A percentile compares a stretch with the other conserved stretches of the same genome.
phyloP scores from a whole-genome alignment of 2,888 invertebrate genomes.

The Drosophila monieri region DNA sequence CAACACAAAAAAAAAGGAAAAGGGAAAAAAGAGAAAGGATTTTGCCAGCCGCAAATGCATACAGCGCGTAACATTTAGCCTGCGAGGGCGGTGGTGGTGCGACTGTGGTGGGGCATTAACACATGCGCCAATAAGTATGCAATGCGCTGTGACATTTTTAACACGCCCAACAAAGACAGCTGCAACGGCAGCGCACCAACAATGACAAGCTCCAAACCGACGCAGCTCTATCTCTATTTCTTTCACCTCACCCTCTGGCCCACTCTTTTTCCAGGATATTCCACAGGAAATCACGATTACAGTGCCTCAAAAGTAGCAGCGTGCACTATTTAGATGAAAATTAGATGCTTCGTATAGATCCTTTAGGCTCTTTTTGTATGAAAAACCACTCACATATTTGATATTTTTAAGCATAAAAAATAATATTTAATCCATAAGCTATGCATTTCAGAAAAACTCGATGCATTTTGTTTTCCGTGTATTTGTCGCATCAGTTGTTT shows the following conservation, averaged over 20 bases:
- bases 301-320: conserved; percentile 56
- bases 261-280: conserved; percentile 57
- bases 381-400: no score
- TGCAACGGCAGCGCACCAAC: conserved; percentile 31
- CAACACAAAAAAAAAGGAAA: conserved; percentile 24
- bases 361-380: no score
- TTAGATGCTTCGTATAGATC: not conserved
- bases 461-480: not conserved
- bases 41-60: conserved; percentile 71
- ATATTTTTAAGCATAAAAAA: not conserved
- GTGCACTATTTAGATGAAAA: conserved; percentile 13
- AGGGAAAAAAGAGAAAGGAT: conserved; percentile 59
- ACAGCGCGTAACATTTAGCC: conserved; percentile 74
- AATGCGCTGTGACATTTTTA: conserved; percentile 80
- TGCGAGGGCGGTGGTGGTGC: conserved; percentile 31
- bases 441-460: not conserved
- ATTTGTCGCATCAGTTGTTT: conserved; percentile 35
- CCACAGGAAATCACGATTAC: conserved; percentile 77
- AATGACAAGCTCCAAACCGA: conserved; percentile 45
- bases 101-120: conserved; percentile 66
- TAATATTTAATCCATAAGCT: not conserved
- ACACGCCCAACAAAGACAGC: conserved; percentile 67
- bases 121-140: conserved; percentile 80
- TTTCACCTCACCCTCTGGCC: not conserved
- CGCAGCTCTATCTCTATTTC: conserved; percentile 5